Evolutionary conservation across 2,113 vertebrate species (phyloP), one percentile per base, ranked within the genome.

Genomic region (Sturnira hondurensis): DNA sequence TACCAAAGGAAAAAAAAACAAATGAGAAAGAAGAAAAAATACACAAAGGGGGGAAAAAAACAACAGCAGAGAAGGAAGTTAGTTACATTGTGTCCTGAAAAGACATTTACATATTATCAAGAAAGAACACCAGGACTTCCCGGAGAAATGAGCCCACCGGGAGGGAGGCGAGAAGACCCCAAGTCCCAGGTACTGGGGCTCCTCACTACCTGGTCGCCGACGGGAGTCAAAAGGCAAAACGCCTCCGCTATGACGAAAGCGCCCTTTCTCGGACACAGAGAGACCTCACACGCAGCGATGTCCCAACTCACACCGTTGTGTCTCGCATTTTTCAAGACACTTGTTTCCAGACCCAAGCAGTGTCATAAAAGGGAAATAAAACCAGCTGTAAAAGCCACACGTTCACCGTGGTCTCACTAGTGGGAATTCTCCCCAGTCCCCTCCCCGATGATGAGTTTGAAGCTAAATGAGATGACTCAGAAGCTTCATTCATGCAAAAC

Each of bases 351-450:
- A 93, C 90, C 74, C 76, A 76, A 74, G 85, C 33, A 63, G 33
- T 70, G 68, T 43, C 56, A 78, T 41, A n/a, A 58, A 61, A 88
- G 92, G 68, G 67, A 88, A 95, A 93, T 47, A 96, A 92, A 96
- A 78, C 63, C 83, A 92, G 70, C 87, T 89, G 63, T 74, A n/a
- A 68, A 78, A 89, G 86, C 80, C 45, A 89, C 56, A 67, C 73
- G 84, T 63, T 92, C 78, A 83, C 80, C 58, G 33, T 9, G n/a
- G 52, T 81, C 71, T 89, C 81, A 68, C 84, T 65, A 76, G 93
- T 5, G n/a, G 43, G 68, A 87, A 76, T 80, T 67, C 67, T 86
- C 92, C 65, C 26, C 47, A 7, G 41, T 82, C 92, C 38, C 61
- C 68, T 84, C 70, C 70, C 52, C 47, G 50, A 76, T 31, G 36